Conservation (phyloP, 2,113 vertebrate genomes). For the Chaenocephalus aceratus region DNA sequence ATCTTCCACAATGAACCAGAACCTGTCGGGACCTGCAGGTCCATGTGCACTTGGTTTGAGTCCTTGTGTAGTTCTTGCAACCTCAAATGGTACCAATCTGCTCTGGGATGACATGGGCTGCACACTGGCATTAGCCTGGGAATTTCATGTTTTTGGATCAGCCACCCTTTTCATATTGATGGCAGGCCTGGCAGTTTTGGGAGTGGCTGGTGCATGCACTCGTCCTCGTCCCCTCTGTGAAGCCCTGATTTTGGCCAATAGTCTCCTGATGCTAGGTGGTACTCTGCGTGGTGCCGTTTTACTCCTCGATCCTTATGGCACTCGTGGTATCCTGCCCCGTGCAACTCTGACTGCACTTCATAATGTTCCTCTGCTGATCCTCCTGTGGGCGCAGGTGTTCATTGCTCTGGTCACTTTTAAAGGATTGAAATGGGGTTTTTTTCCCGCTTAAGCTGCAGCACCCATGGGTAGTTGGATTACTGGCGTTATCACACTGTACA, state of each 20-base stretch:
- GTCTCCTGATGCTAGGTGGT: slow-evolving; percentile 82
- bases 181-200: slow-evolving; percentile 76
- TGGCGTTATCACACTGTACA: slow-evolving; percentile 73
- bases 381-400: slow-evolving; percentile 82
- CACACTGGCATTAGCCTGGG: slow-evolving; percentile 89
- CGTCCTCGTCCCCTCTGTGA: slow-evolving; percentile 71
- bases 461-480: slow-evolving; percentile 77
- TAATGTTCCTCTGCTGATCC: slow-evolving; percentile 87
- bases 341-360: slow-evolving; percentile 83
- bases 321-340: slow-evolving; percentile 78
- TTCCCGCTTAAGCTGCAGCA: slow-evolving; percentile 77
- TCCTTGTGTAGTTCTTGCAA: slow-evolving; percentile 61
- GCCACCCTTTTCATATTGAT: slow-evolving; percentile 85
- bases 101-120: slow-evolving; percentile 88
- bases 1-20: slow-evolving; percentile 32
- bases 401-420: slow-evolving; percentile 82
- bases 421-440: slow-evolving; percentile 77
- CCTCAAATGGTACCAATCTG: slow-evolving; percentile 83
- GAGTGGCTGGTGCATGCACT: slow-evolving; percentile 69
- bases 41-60: slow-evolving; percentile 68
- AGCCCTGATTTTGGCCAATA: slow-evolving; percentile 75
- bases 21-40: slow-evolving; percentile 16
- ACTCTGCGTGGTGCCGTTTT: slow-evolving; percentile 85
- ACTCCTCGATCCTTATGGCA: slow-evolving; percentile 90
- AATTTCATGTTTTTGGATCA: slow-evolving; percentile 88